Evolutionary conservation across 2,113 vertebrate species (phyloP).

Genomic region (Mesembrinibis cayennensis): DNA sequence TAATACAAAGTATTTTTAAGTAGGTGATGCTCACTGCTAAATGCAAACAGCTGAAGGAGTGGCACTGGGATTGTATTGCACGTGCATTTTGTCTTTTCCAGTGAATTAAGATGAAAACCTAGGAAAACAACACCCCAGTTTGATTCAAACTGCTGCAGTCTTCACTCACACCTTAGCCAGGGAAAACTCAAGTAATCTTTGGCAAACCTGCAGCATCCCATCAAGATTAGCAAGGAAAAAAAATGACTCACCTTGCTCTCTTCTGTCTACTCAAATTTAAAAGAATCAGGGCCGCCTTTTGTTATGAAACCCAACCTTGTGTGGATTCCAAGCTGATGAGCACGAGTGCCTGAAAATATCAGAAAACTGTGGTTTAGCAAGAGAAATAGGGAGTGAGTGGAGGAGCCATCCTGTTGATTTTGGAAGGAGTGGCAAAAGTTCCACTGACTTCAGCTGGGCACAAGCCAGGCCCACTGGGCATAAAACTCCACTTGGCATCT

Average conservation of each 20-base stretch:
- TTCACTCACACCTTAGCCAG: neutral
- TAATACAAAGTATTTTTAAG: neutral
- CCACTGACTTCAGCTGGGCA: constrained; percentile 37
- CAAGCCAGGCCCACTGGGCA: neutral
- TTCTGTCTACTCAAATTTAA: neutral
- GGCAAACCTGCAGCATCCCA: neutral
- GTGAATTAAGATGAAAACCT: neutral
- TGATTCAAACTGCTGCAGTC: neutral
- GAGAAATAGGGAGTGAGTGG: neutral
- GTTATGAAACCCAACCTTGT: neutral
- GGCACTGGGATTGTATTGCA: neutral
- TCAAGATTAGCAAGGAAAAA: neutral
- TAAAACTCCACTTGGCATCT: constrained; percentile 9
- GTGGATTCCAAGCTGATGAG: neutral
- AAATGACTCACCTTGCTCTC: neutral
- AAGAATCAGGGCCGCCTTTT: neutral
- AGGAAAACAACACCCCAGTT: neutral
- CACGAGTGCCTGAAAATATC: neutral
- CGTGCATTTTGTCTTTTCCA: neutral
- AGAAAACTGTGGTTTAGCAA: constrained; percentile 24
- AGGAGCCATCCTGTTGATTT: constrained; percentile 33
- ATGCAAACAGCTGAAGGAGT: neutral
- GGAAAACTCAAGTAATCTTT: constrained; percentile 19
- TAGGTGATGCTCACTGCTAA: neutral
- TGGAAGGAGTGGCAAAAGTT: constrained; percentile 29